Evolutionary conservation across 2,888 invertebrate genomes (phyloP), one percentile per base, ranked within the genome.

Genomic region (Drosophila nr. medialis): DNA sequence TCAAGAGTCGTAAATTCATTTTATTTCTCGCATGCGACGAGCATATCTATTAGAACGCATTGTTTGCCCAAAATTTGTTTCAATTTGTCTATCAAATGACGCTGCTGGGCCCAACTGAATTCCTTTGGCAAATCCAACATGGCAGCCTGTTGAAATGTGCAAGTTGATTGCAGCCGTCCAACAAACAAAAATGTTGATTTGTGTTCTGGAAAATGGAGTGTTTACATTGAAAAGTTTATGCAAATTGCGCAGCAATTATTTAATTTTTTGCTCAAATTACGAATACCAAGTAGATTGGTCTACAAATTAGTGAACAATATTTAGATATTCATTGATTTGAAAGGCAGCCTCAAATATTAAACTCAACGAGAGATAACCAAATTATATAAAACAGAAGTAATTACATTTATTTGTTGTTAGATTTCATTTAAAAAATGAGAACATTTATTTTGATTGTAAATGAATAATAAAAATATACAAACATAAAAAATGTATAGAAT

Each of bases 1-100:
- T 71, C 65, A 54, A 71, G 60, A 65, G 80, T 83, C 83, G 72
- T 84, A 84, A 84, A 86, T 87, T 85, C 82, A 87, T 83, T 87
- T 72, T 51, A 74, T 54, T 75, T 50, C 50, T 66, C 42, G 72
- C 73, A 71, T 77, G 79, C 77, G 42, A 65, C 54, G 49, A 53
- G 63, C 74, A 73, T 77, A 78, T 80, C 77, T 81, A 81, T 80
- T 77, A 80, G 63, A 68, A 67, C 61, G 69, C 76, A 80, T 74
- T 81, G 81, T 71, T 72, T 81, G 77, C 34, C 8, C 64, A 72
- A 72, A 70, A 72, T 51, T 54, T 72, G 64, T 69, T 59, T 59
- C 68, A 84, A 77, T 69, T 83, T 72, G 64, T 68, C 77, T 77
- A 73, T 61, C 50, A 73, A 73, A 77, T 61, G 75, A 64, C 56